Base-by-base conservation (phyloP, 2,797 vertebrate species). In the Labeo calbasu region DNA sequence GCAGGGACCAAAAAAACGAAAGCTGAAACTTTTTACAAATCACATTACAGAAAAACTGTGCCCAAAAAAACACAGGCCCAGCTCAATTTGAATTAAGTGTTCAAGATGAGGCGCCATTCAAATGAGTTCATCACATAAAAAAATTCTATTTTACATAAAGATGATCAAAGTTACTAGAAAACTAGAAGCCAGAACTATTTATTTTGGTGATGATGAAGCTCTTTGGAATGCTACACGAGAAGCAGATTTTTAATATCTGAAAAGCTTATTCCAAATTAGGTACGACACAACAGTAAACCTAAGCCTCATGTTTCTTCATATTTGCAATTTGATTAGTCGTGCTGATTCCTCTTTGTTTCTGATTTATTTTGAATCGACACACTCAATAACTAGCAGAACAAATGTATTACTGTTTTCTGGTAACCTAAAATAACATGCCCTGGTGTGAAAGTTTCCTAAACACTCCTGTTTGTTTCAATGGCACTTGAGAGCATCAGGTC, bases 401-500 rank as follows among this genome's bases (percentile, higher is more conserved):
- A 53, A 25, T 71, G n/a, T 10, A 55, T 75, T 75, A n/a, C 50
- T n/a, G 9, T 9, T 51, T 71, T 72, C 9, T 25, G 14, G 28
- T 81, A 36, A 70, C 10, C 66, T 81, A 57, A 70, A 32, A 77
- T 11, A 69, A 57, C 25, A 69, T 79, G 59, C 57, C 73, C 17
- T 51, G 57, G 76, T 73, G 72, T 53, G 63, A 83, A 72, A 19
- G 69, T 72, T 61, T 73, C 72, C 70, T 55, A 77, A 84, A 70
- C 53, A 73, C 53, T 59, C 53, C 75, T 23, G 19, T 59, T 77
- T 25, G 25, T 63, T 50, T 71, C 66, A 70, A 71, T 51, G 57
- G 43, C 21, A 48, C 53, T 70, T 83, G 10, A 79, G 43, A 79
- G 66, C 55, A 70, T 79, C 82, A 71, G 57, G 57, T 84, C 40